These are phyloP conservation scores for Dunckerocampus dactyliophorus DNA, from an alignment of 2,113 vertebrate genomes.

Conservation along the genomic window DNA sequence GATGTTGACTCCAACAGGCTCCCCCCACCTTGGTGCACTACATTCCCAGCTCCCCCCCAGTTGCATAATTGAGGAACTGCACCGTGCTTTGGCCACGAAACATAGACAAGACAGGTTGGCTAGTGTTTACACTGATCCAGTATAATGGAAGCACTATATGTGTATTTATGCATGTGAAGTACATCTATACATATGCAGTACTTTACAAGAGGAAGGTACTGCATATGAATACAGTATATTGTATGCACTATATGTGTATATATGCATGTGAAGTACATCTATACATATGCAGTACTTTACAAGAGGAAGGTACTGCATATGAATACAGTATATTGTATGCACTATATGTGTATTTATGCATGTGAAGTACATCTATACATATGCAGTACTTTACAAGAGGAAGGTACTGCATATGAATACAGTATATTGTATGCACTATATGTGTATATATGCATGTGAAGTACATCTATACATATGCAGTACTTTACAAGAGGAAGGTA, in stretches of 20 bases:
- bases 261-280: too few species aligned
- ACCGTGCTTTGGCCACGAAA: slow-evolving; percentile 90
- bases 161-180: neutral
- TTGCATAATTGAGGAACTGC: slow-evolving; percentile 95
- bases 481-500: neutral
- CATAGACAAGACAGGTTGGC: slow-evolving; percentile 92
- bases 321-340: too few species aligned
- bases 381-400: neutral
- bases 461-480: neutral
- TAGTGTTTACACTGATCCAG: neutral
- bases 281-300: neutral
- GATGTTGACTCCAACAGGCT: slow-evolving; percentile 84
- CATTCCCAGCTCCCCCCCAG: slow-evolving; percentile 88
- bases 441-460: neutral
- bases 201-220: too few species aligned
- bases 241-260: too few species aligned
- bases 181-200: neutral
- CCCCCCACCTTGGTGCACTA: slow-evolving; percentile 81
- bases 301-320: too few species aligned
- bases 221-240: too few species aligned
- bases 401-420: too few species aligned
- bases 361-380: too few species aligned
- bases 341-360: neutral
- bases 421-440: too few species aligned
- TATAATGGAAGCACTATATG: too few species aligned